Base-by-base conservation (phyloP, 2,797 vertebrate species). In the Chloroceryle amazona region DNA sequence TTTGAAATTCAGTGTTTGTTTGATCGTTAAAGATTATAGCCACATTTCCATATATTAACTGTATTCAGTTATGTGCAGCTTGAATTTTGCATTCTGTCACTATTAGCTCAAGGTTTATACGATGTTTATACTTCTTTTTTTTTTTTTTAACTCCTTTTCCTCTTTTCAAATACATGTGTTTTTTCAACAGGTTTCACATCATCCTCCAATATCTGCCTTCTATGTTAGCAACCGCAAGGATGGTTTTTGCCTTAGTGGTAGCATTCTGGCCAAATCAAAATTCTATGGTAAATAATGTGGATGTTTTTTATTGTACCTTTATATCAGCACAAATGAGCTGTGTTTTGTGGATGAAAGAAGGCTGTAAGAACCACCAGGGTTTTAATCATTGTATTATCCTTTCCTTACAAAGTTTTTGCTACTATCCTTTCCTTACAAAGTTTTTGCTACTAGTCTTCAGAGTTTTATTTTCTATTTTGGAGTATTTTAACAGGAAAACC, bases 221-320 rank as follows among this genome's bases (percentile, higher is more conserved):
- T 99, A 99, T 11, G 99, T 99, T 96, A 99, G 99, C 98, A 99
- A 99, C 97, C 99, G 99, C 96, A 99, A 99, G 81, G 99, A 99
- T 35, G 99, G 99, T 3, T 99, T 99, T 98, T 99, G 99, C 97
- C 98, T 99, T 96, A 99, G 99, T 91, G 99, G 99, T 52, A 99
- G 99, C 98, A 99, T 99, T 97, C 98, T 99, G 66, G 99, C 99
- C 95, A 99, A 99, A 98, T 99, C 99, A 67, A 99, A 99, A 97
- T 99, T 99, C 97, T 99, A 99, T 13, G 99, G 99, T 99, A 98
- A 97, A 96, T 97, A 73, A 60, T 66, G 25, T 17, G 17, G 1
- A 0, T 0, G 2, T 18, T 28, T 46, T 58, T 25, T 11, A 3
- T 46, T 86, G 4, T 55, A 22, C 14, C 6, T 62, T 33, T 60